phyloP scores from a whole-genome alignment of 2,888 invertebrate genomes.

The Hesperia comma region DNA sequence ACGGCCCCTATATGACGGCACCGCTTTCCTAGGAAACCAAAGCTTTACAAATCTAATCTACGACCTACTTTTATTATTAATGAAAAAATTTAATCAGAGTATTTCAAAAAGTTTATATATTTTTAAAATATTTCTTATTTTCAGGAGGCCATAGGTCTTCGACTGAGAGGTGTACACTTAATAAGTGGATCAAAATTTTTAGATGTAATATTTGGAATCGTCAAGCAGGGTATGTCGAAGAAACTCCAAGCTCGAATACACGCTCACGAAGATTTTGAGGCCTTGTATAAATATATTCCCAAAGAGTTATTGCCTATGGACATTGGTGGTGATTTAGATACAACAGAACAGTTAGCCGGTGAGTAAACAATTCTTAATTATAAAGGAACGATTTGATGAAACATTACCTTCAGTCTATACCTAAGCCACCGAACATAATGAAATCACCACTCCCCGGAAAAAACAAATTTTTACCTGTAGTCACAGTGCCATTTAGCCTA shows the following conservation, averaged over 20 bases:
- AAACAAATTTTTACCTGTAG: too few relatives aligned
- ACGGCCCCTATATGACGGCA: too few relatives aligned
- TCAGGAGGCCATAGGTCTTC: conserved; percentile 55
- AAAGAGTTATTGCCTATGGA: conserved; percentile 52
- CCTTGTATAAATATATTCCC: conserved; percentile 49
- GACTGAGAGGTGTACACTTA: conserved; percentile 57
- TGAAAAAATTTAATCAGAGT: too few relatives aligned
- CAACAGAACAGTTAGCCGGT: conserved; percentile 40
- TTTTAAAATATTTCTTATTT: conserved; percentile 17
- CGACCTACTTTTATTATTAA: too few relatives aligned
- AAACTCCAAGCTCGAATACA: conserved; percentile 55
- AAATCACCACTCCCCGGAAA: too few relatives aligned
- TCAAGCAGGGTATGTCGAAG: conserved; percentile 56
- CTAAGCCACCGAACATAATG: too few relatives aligned
- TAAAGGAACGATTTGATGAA: too few relatives aligned
- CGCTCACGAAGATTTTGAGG: conserved; percentile 50
- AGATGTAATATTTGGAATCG: conserved; percentile 48
- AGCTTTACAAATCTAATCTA: too few relatives aligned
- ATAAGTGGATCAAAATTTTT: conserved; percentile 56
- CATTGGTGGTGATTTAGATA: conserved; percentile 49
- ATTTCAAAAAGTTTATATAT: too few relatives aligned
- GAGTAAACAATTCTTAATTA: conserved; percentile 3
- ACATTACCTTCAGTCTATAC: too few relatives aligned
- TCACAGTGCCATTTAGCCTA: too few relatives aligned
- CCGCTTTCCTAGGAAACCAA: too few relatives aligned